Evolutionary conservation across 1,140 invertebrate species (phyloP).

Genomic region (Caerostris darwini): DNA sequence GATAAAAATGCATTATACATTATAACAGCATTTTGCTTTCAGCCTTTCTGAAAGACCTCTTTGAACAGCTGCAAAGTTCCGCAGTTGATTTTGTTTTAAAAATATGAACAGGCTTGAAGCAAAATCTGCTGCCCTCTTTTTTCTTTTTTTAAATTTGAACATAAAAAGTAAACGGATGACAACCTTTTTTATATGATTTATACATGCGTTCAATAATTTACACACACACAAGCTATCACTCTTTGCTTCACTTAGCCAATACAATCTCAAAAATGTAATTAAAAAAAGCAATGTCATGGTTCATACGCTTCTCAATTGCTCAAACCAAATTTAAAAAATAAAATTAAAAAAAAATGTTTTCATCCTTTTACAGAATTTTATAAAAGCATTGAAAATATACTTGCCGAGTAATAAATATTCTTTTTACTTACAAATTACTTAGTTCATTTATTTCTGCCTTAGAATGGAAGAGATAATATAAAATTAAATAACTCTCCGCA

Average conservation of each 20-base stretch:
- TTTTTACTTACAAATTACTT: too few species aligned
- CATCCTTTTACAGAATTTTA: too few species aligned
- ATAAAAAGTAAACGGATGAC: slow-evolving; percentile 50
- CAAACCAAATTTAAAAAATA: neutral
- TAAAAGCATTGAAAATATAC: too few species aligned
- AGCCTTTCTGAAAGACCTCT: slow-evolving; percentile 76
- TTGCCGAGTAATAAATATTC: too few species aligned
- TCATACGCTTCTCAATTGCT: slow-evolving; percentile 13
- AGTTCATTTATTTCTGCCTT: too few species aligned
- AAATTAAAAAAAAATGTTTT: too few species aligned
- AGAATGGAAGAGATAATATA: neutral
- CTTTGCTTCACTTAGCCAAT: slow-evolving; percentile 68
- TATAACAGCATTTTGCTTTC: slow-evolving; percentile 74
- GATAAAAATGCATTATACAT: slow-evolving; percentile 76
- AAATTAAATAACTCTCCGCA: neutral
- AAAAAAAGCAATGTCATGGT: slow-evolving; percentile 38
- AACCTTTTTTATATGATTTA: slow-evolving; percentile 34
- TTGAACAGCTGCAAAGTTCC: slow-evolving; percentile 59
- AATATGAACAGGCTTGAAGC: slow-evolving; percentile 76
- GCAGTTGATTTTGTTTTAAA: slow-evolving; percentile 61
- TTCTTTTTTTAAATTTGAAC: slow-evolving; percentile 7
- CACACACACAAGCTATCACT: slow-evolving; percentile 64
- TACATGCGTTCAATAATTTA: slow-evolving; percentile 76
- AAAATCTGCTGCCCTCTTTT: slow-evolving; percentile 59
- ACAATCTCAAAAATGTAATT: slow-evolving; percentile 57